Evolutionary conservation across 2,797 vertebrate genomes (phyloP), one percentile per base, ranked within the genome.

Genomic region (Gobio occitaniae): DNA sequence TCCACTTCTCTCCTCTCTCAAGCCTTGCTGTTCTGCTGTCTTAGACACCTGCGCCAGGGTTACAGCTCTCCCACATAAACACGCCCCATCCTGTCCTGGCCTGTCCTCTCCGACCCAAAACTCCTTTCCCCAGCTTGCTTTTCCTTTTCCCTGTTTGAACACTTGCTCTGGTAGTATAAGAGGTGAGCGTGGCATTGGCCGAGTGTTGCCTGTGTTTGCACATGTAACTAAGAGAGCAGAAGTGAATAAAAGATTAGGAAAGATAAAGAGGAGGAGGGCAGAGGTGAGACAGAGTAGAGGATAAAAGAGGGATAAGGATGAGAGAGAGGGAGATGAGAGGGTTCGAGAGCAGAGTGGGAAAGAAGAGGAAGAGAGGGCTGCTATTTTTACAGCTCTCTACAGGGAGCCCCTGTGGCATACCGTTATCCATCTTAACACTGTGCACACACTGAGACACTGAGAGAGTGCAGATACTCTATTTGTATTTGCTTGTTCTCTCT

Each of bases 211-310:
- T 29, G 41, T 87, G 87, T 89, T 86, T 85, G 80, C 80, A 81
- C 25, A 7, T 87, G 78, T 84, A 88, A 63, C 78, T 68, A 65
- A 78, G 7, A 71, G 72, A 63, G 61, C n/a, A 48, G 50, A 75
- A 82, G 52, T 15, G 36, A 85, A 59, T 11, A n/a, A 70, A 81
- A 83, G 87, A 88, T 86, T 83, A 69, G 21, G 59, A 65, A 72
- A 87, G 83, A 89, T 80, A 86, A 88, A 89, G 79, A 86, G 80
- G 74, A 81, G 32, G 68, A 83, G 86, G 79, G 56, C 88, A 83
- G 86, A 88, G 88, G 87, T 88, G 90, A 91, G 88, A 86, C 85
- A 87, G 82, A 88, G 87, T 47, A 93, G 92, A 93, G 88, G 86
- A 87, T 78, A 70, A 79, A 87, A 82, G 66, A 86, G 72, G 87